Base-by-base conservation (phyloP, 2,113 vertebrate species). In the Anhinga anhinga region DNA sequence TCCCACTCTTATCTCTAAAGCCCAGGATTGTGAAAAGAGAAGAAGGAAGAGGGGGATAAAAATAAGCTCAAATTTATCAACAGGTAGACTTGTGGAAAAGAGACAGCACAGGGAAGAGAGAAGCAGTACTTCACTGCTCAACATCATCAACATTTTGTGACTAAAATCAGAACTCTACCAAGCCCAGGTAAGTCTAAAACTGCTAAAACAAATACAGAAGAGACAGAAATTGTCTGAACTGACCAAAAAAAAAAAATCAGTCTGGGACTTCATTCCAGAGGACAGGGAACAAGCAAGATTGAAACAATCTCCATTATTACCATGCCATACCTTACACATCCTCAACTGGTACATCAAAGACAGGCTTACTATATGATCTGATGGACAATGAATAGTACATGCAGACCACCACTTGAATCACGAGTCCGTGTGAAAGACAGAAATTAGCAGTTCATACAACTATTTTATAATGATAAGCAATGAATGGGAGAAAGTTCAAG, bases 271-370 rank as follows among this genome's bases (percentile, higher is more conserved):
- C 30, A 84, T 66, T 78, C 59, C 55, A 92, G 34, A 58, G 8
- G 45, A 71, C 50, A 50, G 27, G 32, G 4, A 85, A 50, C 19
- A 80, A 59, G 36, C 15, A 92, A 76, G 44, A 59, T 0, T 61
- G 29, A 11, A 8, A 11, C 34, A 29, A 38, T 30, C 34, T 59
- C 49, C 13, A 26, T 34, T 53, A 70, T 49, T 81, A 66, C 27
- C 2, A 2, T 50, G 21, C 15, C 3, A n/a, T n/a, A 56, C 25
- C 10, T 71, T 40, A 58, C 49, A 42, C 0, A 1, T n/a, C 23
- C 45, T 76, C 56, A 76, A 21, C 16, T 21, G 29, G 11, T 62
- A 94, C 25, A 30, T 18, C 36, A n/a, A 77, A 65, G 32, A 79
- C 25, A 63, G 40, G 29, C 15, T 49, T 47, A n/a, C 11, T 36